Conservation (phyloP, 2,888 invertebrate species). For the Erebia palarica region DNA sequence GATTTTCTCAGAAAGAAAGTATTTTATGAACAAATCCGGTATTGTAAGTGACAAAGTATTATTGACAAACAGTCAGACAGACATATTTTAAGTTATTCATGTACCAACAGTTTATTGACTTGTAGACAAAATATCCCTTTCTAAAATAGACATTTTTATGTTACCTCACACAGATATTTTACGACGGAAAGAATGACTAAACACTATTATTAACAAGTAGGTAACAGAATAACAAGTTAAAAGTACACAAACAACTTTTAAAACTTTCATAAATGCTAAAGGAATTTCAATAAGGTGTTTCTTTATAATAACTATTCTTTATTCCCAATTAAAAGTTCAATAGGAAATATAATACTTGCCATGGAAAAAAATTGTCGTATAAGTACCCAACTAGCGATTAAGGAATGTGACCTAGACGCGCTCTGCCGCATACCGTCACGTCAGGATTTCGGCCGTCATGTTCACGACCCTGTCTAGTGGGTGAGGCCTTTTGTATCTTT, state of each 20-base stretch:
- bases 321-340: neutral
- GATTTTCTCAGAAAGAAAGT: too few species aligned
- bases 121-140: constrained; percentile 5
- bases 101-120: neutral
- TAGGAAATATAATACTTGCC: neutral
- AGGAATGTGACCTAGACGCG: neutral
- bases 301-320: neutral
- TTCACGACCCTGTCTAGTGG: neutral
- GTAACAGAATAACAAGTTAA: neutral
- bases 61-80: too few species aligned
- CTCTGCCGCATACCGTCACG: neutral
- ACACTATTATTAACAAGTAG: neutral
- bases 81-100: too few species aligned
- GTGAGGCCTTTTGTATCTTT: neutral
- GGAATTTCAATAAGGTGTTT: neutral
- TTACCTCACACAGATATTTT: constrained; percentile 1
- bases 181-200: constrained; percentile 6
- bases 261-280: neutral
- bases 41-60: too few species aligned
- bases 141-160: neutral
- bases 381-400: neutral
- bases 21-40: too few species aligned
- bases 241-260: neutral
- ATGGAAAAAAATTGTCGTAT: neutral
- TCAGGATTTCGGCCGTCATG: neutral